Percentiles rank a stretch among this genome's conserved stretches.
phyloP scores from a whole-genome alignment of 2,797 vertebrate species.

The Vultur gryphus region DNA sequence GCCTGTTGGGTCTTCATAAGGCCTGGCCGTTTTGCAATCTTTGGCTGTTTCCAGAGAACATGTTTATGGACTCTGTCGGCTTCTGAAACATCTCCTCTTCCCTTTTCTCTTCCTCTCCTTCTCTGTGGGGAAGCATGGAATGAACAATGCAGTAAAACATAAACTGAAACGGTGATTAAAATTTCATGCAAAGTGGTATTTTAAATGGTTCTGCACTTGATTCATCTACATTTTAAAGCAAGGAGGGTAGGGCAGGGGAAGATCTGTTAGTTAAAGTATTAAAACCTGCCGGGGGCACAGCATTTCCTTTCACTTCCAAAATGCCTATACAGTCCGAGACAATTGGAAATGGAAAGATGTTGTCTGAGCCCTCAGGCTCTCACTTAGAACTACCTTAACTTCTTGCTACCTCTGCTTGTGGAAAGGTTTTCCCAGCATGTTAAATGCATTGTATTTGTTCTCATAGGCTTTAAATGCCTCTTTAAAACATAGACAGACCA shows the following conservation, averaged over 20 bases:
- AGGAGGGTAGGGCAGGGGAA: not conserved
- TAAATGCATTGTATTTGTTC: not conserved
- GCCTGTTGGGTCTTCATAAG: not conserved
- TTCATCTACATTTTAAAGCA: not conserved
- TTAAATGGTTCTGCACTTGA: not conserved
- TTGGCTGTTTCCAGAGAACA: not conserved
- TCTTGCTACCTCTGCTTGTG: not conserved
- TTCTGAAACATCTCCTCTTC: not conserved
- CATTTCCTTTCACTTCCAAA: conserved; percentile 26
- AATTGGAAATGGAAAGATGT: not conserved
- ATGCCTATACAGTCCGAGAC: not conserved
- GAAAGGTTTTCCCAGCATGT: not conserved
- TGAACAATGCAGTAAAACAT: not conserved
- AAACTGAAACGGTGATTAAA: not conserved
- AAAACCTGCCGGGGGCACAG: not conserved
- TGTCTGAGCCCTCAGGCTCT: not conserved
- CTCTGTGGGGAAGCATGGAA: not conserved
- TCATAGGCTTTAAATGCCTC: not conserved
- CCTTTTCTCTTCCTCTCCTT: not conserved
- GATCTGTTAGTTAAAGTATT: not conserved
- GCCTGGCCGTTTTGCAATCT: not conserved
- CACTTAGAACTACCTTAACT: not conserved
- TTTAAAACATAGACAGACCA: not conserved
- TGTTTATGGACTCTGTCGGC: not conserved
- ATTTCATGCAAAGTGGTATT: not conserved